These are phyloP conservation scores for Canis aureus DNA, from an alignment of 2,113 vertebrate genomes.

Conservation along the genomic window DNA sequence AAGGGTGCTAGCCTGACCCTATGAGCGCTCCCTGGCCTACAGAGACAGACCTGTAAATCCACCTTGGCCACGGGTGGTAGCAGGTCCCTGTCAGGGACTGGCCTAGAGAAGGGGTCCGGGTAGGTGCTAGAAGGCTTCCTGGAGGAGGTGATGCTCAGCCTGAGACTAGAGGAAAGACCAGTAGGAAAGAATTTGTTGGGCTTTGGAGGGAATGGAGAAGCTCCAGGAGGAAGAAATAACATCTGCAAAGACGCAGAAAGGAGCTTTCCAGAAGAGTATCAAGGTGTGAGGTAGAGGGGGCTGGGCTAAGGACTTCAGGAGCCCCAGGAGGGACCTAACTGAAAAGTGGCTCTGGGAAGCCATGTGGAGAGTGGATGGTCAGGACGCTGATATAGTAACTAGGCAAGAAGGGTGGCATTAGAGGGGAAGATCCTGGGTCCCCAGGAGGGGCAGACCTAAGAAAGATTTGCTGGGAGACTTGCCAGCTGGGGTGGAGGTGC, in stretches of 20 bases:
- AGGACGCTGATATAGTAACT: neutral
- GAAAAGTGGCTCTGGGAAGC: no score
- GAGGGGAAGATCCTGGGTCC: no score
- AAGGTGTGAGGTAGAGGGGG: neutral
- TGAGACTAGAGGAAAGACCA: neutral
- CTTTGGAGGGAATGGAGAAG: neutral
- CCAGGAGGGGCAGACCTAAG: fast-evolving
- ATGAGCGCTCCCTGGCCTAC: no score
- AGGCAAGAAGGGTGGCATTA: neutral
- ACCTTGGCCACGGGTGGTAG: fast-evolving
- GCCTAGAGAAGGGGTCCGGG: neutral
- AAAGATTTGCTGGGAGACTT: neutral
- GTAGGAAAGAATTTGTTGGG: neutral
- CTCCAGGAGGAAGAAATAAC: neutral
- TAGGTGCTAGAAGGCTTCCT: neutral
- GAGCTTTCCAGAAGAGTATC: neutral
- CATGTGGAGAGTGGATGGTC: fast-evolving
- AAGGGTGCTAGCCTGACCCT: neutral
- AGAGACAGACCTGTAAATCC: neutral
- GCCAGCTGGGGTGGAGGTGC: neutral
- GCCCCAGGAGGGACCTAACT: neutral
- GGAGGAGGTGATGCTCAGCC: neutral
- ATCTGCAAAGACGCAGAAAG: neutral
- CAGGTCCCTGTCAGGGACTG: neutral
- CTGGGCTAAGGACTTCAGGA: neutral